Base-by-base conservation (phyloP, 2,797 vertebrate genomes). In the Luscinia megarhynchos region DNA sequence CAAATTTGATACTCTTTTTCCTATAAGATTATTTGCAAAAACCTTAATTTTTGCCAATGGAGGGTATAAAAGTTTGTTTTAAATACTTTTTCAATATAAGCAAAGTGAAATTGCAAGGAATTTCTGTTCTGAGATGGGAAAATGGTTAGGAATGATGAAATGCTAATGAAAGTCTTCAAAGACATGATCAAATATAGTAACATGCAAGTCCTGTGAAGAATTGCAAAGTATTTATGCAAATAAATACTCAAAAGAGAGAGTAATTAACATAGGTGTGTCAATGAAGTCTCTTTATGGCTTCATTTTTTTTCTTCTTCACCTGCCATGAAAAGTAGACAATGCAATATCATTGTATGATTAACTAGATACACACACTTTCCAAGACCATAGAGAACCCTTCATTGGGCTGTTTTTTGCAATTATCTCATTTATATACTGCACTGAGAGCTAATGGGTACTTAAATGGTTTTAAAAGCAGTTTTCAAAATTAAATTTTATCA, bases 81-180 rank as follows among this genome's bases (percentile, higher is more conserved):
- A 84, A 24, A 64, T 72, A 5, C 72, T 48, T 82, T 68, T 67
- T 83, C 32, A 46, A 18, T 43, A 53, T 62, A 82, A 87, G 4
- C 22, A 80, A 87, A 46, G 14, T 54, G 14, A 68, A 53, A 1
- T 79, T 86, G 16, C 34, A 83, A 87, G 32, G 54, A 80, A 62
- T 90, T 95, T 94, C 63, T 80, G 11, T 91, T 83, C 89, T 87
- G 68, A 89, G 20, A 27, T 57, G 23, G 51, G 27, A 92, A 93
- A 95, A 86, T 82, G 4, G 79, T 87, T 83, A 53, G 1, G 46
- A 84, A 61, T 59, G 2, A 40, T 87, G 85, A 55, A 46, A 46
- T 23, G 22, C 45, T 46, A 46, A 23, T 51, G 50, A 75, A 94
- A 95, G 68, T 2, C 46, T 88, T 95, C 32, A 87, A 90, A 86